Conservation (phyloP, 1,140 invertebrate species). For the Drosophila suzukii region DNA sequence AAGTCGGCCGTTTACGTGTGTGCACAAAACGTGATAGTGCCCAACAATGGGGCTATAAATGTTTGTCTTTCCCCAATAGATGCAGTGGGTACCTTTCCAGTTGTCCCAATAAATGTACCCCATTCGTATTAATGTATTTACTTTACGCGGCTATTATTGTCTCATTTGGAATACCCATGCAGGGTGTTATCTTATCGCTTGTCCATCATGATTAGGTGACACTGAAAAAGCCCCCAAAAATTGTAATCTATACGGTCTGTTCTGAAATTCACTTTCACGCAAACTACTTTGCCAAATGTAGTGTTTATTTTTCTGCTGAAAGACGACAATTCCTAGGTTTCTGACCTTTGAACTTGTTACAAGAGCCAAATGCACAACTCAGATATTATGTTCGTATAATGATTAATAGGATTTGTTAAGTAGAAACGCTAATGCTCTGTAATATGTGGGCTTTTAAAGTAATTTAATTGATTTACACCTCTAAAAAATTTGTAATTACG, state of each 20-base stretch:
- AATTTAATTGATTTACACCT: background rate
- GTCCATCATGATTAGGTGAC: slow-evolving; percentile 19
- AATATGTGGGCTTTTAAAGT: background rate
- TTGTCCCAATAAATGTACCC: slow-evolving; percentile 12
- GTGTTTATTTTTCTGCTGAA: background rate
- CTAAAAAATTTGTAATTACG: background rate
- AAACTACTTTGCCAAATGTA: background rate
- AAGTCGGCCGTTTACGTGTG: background rate
- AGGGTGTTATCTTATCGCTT: slow-evolving; percentile 27
- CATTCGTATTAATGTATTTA: slow-evolving; percentile 19
- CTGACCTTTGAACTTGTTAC: too few relatives aligned
- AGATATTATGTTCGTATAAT: too few relatives aligned
- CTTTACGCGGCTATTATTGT: slow-evolving; percentile 6
- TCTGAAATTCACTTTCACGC: background rate
- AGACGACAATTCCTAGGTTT: too few relatives aligned
- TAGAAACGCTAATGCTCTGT: background rate
- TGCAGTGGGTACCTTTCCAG: slow-evolving; percentile 6
- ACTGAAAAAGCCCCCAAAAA: slow-evolving; percentile 8
- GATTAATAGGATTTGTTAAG: background rate
- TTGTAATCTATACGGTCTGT: background rate
- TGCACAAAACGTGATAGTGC: slow-evolving; percentile 25
- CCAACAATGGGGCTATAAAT: slow-evolving; percentile 23
- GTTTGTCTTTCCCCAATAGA: slow-evolving; percentile 16
- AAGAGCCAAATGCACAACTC: too few relatives aligned
- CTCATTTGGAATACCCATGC: slow-evolving; percentile 15